These are phyloP conservation scores for Willisornis vidua DNA, from an alignment of 2,113 vertebrate genomes.

Conservation along the genomic window DNA sequence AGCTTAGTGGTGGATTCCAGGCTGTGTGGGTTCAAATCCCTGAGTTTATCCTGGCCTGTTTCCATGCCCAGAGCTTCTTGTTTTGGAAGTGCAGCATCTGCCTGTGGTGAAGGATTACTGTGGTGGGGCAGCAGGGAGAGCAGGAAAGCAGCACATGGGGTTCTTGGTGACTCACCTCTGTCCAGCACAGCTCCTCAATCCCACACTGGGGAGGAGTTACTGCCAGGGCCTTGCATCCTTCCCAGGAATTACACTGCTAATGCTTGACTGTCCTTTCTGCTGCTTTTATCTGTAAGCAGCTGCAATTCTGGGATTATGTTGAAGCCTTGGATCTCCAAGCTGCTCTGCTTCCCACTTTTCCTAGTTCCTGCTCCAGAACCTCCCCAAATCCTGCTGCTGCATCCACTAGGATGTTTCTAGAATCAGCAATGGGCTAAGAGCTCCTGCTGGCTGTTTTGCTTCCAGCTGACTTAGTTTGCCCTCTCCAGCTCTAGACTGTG, in stretches of 20 bases:
- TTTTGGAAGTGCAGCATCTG: background rate
- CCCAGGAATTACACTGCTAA: background rate
- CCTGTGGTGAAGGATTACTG: background rate
- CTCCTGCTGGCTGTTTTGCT: background rate
- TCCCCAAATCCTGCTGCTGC: background rate
- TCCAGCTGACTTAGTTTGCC: background rate
- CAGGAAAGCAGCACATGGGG: background rate
- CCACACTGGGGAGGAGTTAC: background rate
- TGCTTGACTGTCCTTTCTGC: background rate
- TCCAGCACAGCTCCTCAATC: background rate
- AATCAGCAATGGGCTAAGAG: background rate
- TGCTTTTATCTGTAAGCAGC: background rate
- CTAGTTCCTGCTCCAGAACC: background rate
- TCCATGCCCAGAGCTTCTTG: background rate
- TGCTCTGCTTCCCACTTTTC: background rate
- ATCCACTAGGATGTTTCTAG: background rate
- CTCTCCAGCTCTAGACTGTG: background rate
- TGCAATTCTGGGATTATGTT: background rate
- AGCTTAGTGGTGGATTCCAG: background rate
- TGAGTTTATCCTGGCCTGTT: background rate
- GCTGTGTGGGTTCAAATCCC: background rate
- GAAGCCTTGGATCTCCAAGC: background rate
- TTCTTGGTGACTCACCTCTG: background rate
- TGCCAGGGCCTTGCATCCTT: background rate
- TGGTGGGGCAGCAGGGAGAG: background rate